Percentiles rank a stretch among this genome's conserved stretches.
These are phyloP conservation scores for Phengaris arion DNA, from an alignment of 2,888 invertebrate species.

Conservation along the genomic window DNA sequence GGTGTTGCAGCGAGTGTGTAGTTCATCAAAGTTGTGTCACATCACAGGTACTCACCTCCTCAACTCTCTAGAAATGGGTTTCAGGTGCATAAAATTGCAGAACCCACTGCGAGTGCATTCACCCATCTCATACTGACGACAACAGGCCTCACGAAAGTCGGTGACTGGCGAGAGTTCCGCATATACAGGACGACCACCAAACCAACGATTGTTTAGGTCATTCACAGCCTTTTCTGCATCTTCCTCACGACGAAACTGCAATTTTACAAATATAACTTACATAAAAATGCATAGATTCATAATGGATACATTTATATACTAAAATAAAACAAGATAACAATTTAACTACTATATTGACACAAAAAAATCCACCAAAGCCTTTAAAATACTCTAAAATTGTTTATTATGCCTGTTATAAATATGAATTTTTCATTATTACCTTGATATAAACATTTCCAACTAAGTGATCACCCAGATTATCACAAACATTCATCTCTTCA, in stretches of 20 bases:
- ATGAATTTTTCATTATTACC: slow-evolving; percentile 64
- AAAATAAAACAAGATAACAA: too few relatives aligned
- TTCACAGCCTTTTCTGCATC: slow-evolving; percentile 98
- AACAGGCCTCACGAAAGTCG: slow-evolving; percentile 99
- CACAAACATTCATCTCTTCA: slow-evolving; percentile 99
- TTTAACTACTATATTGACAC: too few relatives aligned
- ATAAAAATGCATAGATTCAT: too few relatives aligned
- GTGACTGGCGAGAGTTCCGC: slow-evolving; percentile 99
- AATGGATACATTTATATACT: too few relatives aligned
- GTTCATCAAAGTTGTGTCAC: too few relatives aligned
- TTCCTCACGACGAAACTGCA: slow-evolving; percentile 95
- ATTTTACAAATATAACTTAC: slow-evolving; percentile 31
- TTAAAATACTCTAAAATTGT: too few relatives aligned
- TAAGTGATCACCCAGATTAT: slow-evolving; percentile 98
- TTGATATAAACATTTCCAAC: slow-evolving; percentile 99
- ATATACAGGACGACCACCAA: slow-evolving; percentile 98
- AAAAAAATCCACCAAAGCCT: too few relatives aligned
- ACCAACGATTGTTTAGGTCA: slow-evolving; percentile 99
- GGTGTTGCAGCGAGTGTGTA: too few relatives aligned
- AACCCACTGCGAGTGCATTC: slow-evolving; percentile 99
- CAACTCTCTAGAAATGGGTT: slow-evolving; percentile 97
- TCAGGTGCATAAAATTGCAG: slow-evolving; percentile 99
- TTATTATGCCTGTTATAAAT: too few relatives aligned
- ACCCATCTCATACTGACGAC: slow-evolving; percentile 99
- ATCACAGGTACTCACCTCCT: slow-evolving; percentile 81